phyloP scores from a whole-genome alignment of 1,140 invertebrate species.

The Nixonia krombeini region DNA sequence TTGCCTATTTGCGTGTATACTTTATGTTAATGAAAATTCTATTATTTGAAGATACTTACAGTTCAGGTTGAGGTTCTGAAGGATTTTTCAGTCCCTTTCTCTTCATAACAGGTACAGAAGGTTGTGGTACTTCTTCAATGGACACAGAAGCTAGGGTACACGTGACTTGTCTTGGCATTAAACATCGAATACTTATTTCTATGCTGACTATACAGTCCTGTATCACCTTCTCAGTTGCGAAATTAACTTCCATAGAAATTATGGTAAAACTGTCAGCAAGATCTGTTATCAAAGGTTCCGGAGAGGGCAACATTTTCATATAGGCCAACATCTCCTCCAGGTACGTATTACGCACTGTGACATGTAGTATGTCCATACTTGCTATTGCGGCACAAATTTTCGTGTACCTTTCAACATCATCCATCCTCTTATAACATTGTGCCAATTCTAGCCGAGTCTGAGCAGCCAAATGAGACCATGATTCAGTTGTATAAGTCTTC shows the following conservation, averaged over 20 bases:
- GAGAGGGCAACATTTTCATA: slow-evolving; percentile 72
- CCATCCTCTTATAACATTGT: slow-evolving; percentile 85
- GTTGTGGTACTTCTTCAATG: slow-evolving; percentile 67
- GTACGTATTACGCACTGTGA: slow-evolving; percentile 81
- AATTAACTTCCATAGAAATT: slow-evolving; percentile 69
- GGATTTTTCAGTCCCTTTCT: slow-evolving; percentile 45
- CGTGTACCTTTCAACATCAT: slow-evolving; percentile 81
- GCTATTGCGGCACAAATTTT: slow-evolving; percentile 85
- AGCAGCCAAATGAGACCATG: slow-evolving; percentile 86
- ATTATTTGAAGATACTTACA: no score
- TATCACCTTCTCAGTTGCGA: slow-evolving; percentile 71
- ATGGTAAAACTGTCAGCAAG: slow-evolving; percentile 69
- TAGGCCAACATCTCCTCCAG: slow-evolving; percentile 83
- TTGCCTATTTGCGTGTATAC: no score
- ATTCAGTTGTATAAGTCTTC: slow-evolving; percentile 88
- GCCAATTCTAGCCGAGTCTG: slow-evolving; percentile 88
- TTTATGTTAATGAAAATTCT: no score
- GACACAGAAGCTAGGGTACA: slow-evolving; percentile 72
- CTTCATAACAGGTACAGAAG: slow-evolving; percentile 42
- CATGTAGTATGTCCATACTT: slow-evolving; percentile 79
- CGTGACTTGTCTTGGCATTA: slow-evolving; percentile 75
- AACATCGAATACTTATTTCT: slow-evolving; percentile 73
- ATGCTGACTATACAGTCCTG: slow-evolving; percentile 75
- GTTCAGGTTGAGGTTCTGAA: slow-evolving; percentile 49
- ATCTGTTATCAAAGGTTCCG: slow-evolving; percentile 62